These are phyloP conservation scores for Paedocypris micromegethes DNA, from an alignment of 2,797 vertebrate species.

Conservation along the genomic window DNA sequence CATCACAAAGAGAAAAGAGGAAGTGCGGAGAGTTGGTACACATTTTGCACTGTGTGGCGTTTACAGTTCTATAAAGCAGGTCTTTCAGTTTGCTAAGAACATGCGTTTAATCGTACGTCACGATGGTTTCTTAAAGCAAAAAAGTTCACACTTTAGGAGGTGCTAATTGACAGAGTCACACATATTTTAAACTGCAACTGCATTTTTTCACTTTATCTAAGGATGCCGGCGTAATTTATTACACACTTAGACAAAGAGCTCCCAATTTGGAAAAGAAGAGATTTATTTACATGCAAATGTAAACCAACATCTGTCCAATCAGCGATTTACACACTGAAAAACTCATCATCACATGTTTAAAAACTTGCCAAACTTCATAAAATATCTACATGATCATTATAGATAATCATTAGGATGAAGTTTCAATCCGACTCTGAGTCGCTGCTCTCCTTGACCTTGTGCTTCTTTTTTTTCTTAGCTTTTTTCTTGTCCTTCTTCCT, in stretches of 20 bases:
- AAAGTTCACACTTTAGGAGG: conserved; percentile 4
- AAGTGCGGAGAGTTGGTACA: conserved; percentile 14
- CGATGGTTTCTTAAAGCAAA: too few species aligned
- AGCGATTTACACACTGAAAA: background rate
- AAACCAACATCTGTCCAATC: conserved; percentile 17
- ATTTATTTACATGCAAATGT: conserved; percentile 24
- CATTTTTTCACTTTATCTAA: too few species aligned
- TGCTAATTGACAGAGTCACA: conserved; percentile 15
- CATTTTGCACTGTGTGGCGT: too few species aligned
- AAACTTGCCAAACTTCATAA: background rate
- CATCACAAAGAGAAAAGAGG: conserved; percentile 34
- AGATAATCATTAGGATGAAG: background rate
- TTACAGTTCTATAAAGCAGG: too few species aligned
- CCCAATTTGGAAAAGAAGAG: background rate
- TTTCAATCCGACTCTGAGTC: conserved; percentile 74
- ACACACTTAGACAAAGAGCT: background rate
- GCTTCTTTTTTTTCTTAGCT: conserved; percentile 75
- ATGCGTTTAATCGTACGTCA: too few species aligned
- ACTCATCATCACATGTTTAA: background rate
- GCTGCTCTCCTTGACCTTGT: conserved; percentile 74
- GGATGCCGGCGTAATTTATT: too few species aligned
- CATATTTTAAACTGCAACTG: too few species aligned
- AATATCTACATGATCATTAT: background rate
- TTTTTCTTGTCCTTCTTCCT: conserved; percentile 79
- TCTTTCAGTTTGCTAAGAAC: too few species aligned